These are phyloP conservation scores for Electrophaes corylata DNA, from an alignment of 2,888 invertebrate genomes.

Conservation along the genomic window DNA sequence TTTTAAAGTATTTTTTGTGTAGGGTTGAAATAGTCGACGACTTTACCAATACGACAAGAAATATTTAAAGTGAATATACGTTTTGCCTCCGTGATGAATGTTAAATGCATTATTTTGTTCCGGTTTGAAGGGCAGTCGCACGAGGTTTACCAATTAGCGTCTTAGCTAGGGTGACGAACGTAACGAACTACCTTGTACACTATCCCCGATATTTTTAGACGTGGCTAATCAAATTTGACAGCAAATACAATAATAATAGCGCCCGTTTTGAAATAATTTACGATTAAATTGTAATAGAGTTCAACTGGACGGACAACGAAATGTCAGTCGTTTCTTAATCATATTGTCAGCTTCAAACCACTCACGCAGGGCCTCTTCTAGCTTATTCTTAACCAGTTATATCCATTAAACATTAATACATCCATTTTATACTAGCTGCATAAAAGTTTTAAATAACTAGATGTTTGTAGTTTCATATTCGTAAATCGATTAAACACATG, in stretches of 20 bases:
- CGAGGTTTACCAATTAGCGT: conserved; percentile 24
- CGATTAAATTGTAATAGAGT: neutral
- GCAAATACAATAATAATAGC: neutral
- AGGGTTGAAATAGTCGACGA: too few species aligned
- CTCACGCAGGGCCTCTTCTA: too few species aligned
- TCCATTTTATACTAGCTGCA: too few species aligned
- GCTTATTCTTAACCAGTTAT: too few species aligned
- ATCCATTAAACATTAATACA: too few species aligned
- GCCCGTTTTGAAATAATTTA: neutral
- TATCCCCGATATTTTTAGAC: neutral
- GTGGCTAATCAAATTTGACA: neutral
- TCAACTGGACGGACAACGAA: conserved; percentile 1
- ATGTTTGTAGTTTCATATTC: too few species aligned
- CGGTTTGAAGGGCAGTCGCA: conserved; percentile 18
- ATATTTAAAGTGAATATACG: neutral
- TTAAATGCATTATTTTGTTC: conserved; percentile 16
- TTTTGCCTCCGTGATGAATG: conserved; percentile 3
- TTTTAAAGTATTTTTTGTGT: too few species aligned
- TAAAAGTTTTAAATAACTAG: too few species aligned
- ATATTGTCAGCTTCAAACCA: neutral
- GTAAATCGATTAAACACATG: too few species aligned
- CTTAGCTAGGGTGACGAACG: conserved; percentile 18
- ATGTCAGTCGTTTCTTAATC: neutral
- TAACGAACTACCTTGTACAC: conserved; percentile 10
- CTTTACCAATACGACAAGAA: neutral